Evolutionary conservation across 2,113 vertebrate genomes (phyloP).

Genomic region (Myocastor coypus): DNA sequence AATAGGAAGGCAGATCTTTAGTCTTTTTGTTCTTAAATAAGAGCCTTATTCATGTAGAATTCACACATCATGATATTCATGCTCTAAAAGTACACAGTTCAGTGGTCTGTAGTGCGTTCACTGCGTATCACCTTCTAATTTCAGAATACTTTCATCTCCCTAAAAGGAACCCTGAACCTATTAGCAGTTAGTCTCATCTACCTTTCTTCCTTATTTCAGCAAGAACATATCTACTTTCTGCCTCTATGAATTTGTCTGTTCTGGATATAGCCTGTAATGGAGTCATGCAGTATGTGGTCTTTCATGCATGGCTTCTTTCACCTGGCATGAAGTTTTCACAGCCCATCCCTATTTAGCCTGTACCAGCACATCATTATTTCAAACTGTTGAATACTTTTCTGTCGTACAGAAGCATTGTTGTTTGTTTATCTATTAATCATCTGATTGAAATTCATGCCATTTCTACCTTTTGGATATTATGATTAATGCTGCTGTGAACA

Average conservation of each 20-base stretch:
- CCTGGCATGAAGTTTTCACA: background rate
- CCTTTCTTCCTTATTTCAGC: background rate
- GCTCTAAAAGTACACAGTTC: background rate
- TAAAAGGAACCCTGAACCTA: background rate
- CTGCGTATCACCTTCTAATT: background rate
- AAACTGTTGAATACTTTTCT: background rate
- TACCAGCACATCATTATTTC: background rate
- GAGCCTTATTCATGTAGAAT: background rate
- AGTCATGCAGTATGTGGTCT: background rate
- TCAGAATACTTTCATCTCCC: background rate
- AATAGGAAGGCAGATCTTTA: background rate
- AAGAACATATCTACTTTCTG: background rate
- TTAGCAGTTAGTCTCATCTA: background rate
- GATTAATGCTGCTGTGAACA: background rate
- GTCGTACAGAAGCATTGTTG: background rate
- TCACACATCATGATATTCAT: background rate
- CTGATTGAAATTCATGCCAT: background rate
- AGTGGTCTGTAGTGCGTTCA: background rate
- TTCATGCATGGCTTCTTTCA: slow-evolving; percentile 5
- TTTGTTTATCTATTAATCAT: background rate
- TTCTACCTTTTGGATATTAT: background rate
- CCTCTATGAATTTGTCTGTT: background rate
- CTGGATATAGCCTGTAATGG: background rate
- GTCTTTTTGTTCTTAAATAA: background rate
- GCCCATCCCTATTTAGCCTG: background rate